Conservation (phyloP, 2,113 vertebrate genomes). For the Crotophaga sulcirostris region DNA sequence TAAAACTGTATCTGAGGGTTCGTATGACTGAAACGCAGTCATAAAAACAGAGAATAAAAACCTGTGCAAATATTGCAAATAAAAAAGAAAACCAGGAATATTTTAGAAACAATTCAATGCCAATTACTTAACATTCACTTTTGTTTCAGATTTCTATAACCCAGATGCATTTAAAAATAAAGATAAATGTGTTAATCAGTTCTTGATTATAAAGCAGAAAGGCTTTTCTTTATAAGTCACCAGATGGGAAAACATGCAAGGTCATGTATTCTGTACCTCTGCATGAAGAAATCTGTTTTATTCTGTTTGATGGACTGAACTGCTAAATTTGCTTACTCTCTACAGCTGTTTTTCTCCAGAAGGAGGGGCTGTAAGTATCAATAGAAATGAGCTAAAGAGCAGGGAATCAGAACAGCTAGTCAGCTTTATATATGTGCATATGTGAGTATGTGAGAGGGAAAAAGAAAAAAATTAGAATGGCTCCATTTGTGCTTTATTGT, state of each 20-base stretch:
- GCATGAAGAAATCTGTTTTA: background rate
- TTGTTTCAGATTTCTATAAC: background rate
- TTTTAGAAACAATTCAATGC: background rate
- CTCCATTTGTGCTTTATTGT: background rate
- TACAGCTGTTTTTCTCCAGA: conserved; percentile 1
- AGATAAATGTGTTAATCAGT: background rate
- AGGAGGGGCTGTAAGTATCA: background rate
- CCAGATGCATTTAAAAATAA: background rate
- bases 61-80: background rate
- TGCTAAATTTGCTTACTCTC: background rate
- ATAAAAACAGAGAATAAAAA: background rate
- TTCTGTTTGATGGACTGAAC: background rate
- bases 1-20: background rate
- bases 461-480: background rate
- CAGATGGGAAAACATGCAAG: conserved; percentile 15
- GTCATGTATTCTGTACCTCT: background rate
- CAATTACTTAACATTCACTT: background rate
- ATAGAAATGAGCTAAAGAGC: background rate
- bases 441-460: background rate
- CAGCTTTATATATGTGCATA: background rate
- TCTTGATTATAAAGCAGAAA: background rate
- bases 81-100: background rate
- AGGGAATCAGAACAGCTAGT: background rate
- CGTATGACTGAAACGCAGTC: background rate
- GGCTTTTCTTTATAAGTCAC: background rate